A percentile compares a stretch with the other conserved stretches of the same genome.
phyloP scores from a whole-genome alignment of 2,888 invertebrate genomes.

The Eurois occulta region DNA sequence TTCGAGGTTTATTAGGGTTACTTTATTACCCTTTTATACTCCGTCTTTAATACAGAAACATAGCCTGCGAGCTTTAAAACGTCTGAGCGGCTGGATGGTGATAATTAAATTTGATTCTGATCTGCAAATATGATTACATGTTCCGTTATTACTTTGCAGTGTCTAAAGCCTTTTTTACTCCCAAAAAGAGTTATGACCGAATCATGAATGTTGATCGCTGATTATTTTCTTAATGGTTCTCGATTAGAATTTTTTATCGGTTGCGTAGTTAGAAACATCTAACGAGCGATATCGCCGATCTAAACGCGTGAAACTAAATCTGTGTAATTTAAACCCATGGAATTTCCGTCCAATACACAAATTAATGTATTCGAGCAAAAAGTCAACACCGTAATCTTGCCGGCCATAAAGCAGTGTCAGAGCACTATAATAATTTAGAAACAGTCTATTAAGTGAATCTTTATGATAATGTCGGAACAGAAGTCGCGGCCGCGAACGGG shows the following conservation, averaged over 20 bases:
- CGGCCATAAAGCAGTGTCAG: slow-evolving; percentile 85
- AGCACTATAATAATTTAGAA: slow-evolving; percentile 88
- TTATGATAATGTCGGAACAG: slow-evolving; percentile 89
- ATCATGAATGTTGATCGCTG: slow-evolving; percentile 78
- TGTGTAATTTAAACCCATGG: slow-evolving; percentile 70
- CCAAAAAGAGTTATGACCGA: slow-evolving; percentile 73
- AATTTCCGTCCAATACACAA: slow-evolving; percentile 74
- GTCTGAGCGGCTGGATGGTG: slow-evolving; percentile 78
- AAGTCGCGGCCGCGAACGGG: slow-evolving; percentile 87
- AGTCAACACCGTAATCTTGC: slow-evolving; percentile 81
- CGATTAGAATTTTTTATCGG: slow-evolving; percentile 74
- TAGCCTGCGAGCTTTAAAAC: slow-evolving; percentile 76
- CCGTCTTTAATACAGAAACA: slow-evolving; percentile 81
- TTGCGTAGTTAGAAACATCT: slow-evolving; percentile 65
- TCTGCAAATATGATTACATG: slow-evolving; percentile 83
- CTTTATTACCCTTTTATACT: slow-evolving; percentile 86
- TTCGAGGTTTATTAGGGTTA: slow-evolving; percentile 89
- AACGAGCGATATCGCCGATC: slow-evolving; percentile 61
- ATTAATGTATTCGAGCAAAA: slow-evolving; percentile 78
- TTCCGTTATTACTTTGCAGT: slow-evolving; percentile 78
- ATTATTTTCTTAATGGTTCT: slow-evolving; percentile 75
- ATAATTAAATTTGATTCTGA: slow-evolving; percentile 87
- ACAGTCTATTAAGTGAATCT: slow-evolving; percentile 90
- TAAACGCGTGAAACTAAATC: slow-evolving; percentile 61
- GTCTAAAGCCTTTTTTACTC: slow-evolving; percentile 77